phyloP scores from a whole-genome alignment of 2,888 invertebrate genomes.

The Phaonia tiefii region DNA sequence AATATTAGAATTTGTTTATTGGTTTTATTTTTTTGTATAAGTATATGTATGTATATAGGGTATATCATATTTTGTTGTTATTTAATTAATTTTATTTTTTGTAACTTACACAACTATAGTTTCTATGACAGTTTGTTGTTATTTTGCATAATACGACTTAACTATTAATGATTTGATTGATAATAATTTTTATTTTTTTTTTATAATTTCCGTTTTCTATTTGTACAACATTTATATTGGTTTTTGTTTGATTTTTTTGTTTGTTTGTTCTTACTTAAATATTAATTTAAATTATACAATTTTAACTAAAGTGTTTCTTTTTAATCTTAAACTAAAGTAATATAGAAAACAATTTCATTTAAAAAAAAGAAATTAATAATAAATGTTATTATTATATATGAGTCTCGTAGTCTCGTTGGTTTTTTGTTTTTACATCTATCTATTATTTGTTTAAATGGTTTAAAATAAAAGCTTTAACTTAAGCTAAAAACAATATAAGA shows the following conservation, averaged over 20 bases:
- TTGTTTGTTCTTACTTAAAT: slow-evolving; percentile 27
- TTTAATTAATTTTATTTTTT: slow-evolving; percentile 42
- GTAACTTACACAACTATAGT: slow-evolving; percentile 64
- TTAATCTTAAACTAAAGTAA: slow-evolving; percentile 36
- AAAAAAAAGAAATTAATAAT: slow-evolving; percentile 46
- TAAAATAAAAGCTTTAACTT: slow-evolving; percentile 27
- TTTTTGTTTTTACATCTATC: slow-evolving; percentile 26
- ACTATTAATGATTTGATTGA: slow-evolving; percentile 49
- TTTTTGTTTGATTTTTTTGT: too few species aligned
- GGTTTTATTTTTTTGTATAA: slow-evolving; percentile 48
- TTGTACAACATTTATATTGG: slow-evolving; percentile 68
- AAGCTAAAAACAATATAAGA: slow-evolving; percentile 33
- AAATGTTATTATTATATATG: slow-evolving; percentile 61
- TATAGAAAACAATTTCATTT: slow-evolving; percentile 38
- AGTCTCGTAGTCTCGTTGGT: slow-evolving; percentile 73
- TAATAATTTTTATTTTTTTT: slow-evolving; percentile 66
- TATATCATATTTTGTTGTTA: slow-evolving; percentile 55
- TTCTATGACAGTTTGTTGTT: slow-evolving; percentile 59
- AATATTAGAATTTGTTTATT: slow-evolving; percentile 44
- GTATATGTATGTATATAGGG: slow-evolving; percentile 42
- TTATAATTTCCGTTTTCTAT: slow-evolving; percentile 72
- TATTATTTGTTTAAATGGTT: slow-evolving; percentile 24
- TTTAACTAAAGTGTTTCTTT: slow-evolving; percentile 45
- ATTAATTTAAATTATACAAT: slow-evolving; percentile 39
- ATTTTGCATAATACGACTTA: slow-evolving; percentile 36